Conservation (phyloP, 2,797 vertebrate species). For the Coranthus polyacanthus region DNA sequence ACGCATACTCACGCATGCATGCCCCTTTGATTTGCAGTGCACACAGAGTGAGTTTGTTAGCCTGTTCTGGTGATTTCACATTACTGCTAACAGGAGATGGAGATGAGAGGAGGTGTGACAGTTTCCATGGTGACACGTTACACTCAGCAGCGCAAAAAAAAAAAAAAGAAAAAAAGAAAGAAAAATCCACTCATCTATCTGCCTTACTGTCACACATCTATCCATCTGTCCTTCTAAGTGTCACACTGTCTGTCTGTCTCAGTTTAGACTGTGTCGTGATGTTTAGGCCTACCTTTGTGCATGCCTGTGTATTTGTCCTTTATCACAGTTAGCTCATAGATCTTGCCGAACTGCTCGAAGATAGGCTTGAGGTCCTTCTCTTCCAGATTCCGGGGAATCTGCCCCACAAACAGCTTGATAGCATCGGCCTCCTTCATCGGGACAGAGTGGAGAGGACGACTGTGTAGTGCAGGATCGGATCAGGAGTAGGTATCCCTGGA, state of each 20-base stretch:
- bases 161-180: background rate
- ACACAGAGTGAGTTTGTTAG: constrained; percentile 10
- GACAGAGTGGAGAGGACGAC: constrained; percentile 68
- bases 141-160: constrained; percentile 34
- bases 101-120: constrained; percentile 71
- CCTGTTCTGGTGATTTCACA: constrained; percentile 37
- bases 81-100: constrained; percentile 50
- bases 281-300: constrained; percentile 85
- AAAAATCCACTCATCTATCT: constrained; percentile 57
- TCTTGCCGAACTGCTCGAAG: constrained; percentile 88
- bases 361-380: constrained; percentile 89
- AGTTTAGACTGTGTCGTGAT: constrained; percentile 45
- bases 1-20: constrained; percentile 2
- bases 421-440: constrained; percentile 89
- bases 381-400: constrained; percentile 89
- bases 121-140: constrained; percentile 80
- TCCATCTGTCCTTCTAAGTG: constrained; percentile 15
- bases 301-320: constrained; percentile 90
- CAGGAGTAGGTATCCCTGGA: constrained; percentile 68
- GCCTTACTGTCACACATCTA: constrained; percentile 41
- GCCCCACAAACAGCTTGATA: constrained; percentile 88
- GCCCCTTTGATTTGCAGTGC: constrained; percentile 4
- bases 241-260: constrained; percentile 7
- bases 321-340: constrained; percentile 89
- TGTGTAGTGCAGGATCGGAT: constrained; percentile 59